Percentiles rank a stretch among this genome's conserved stretches.
phyloP scores from a whole-genome alignment of 2,888 invertebrate species.

The Gibbula magus region DNA sequence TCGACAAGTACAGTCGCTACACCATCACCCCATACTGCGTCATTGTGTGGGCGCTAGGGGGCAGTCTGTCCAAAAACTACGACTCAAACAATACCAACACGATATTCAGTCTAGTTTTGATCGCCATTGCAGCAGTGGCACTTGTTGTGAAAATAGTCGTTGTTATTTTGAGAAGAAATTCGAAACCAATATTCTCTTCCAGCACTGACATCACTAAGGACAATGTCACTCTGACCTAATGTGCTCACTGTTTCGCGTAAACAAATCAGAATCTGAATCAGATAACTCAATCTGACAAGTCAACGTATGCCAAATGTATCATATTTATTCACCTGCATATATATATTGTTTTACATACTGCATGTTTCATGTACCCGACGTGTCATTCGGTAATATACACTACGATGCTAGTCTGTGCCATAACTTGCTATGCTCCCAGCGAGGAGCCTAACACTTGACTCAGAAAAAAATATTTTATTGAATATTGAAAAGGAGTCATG shows the following conservation, averaged over 20 bases:
- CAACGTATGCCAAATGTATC: no score
- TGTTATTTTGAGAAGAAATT: constrained; percentile 34
- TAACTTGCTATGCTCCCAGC: no score
- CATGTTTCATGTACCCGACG: no score
- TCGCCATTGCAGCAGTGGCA: not conserved
- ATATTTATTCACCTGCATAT: no score
- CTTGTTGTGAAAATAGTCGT: not conserved
- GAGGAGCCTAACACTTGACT: no score
- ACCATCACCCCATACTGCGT: constrained; percentile 55
- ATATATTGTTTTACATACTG: no score
- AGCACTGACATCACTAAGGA: not conserved
- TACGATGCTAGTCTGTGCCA: no score
- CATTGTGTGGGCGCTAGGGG: not conserved
- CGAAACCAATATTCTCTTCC: not conserved
- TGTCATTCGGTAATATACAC: no score
- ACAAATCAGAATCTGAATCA: not conserved
- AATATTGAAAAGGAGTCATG: no score
- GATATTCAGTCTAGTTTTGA: not conserved
- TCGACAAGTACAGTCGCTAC: constrained; percentile 54
- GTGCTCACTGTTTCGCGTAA: not conserved
- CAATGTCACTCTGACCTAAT: not conserved
- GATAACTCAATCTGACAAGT: no score
- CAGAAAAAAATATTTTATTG: no score
- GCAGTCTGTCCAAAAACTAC: not conserved
- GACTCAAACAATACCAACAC: not conserved